Conservation (phyloP, 2,888 invertebrate species). For the Tricholauxania praeusta region DNA sequence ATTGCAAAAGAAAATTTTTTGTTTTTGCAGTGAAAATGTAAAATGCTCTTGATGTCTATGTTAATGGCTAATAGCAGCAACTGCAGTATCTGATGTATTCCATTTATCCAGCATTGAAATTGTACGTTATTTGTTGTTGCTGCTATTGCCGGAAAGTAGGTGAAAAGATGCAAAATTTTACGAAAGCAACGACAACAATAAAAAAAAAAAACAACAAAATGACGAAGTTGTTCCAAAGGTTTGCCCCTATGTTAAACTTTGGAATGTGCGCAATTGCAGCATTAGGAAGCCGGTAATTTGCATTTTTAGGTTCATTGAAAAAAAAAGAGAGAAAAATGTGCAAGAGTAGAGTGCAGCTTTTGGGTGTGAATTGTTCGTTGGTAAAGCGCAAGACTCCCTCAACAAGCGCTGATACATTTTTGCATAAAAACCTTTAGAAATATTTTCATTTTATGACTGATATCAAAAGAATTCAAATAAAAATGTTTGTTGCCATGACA, state of each 20-base stretch:
- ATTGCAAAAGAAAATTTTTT: conserved; percentile 7
- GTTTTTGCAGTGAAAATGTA: not conserved
- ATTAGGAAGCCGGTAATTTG: conserved; percentile 12
- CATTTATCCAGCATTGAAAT: not conserved
- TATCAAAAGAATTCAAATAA: too few species aligned
- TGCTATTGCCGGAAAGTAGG: not conserved
- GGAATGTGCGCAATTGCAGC: conserved; percentile 24
- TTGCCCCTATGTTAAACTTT: conserved; percentile 1
- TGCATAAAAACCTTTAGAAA: too few species aligned
- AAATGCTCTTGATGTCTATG: not conserved
- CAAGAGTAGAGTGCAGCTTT: too few species aligned
- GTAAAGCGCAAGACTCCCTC: too few species aligned
- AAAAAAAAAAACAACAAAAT: not conserved
- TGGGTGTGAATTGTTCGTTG: too few species aligned
- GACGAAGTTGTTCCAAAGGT: not conserved
- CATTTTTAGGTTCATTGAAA: not conserved
- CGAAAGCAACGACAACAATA: not conserved
- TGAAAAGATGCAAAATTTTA: conserved; percentile 6
- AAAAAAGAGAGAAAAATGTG: too few species aligned
- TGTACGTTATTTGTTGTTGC: not conserved
- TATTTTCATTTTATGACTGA: too few species aligned
- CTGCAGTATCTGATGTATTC: not conserved
- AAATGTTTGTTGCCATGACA: too few species aligned
- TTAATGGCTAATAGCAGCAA: conserved; percentile 1
- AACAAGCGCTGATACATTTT: too few species aligned